A percentile compares a stretch with the other conserved stretches of the same genome.
Conservation (phyloP, 2,113 vertebrate species). For the Corapipo altera region DNA sequence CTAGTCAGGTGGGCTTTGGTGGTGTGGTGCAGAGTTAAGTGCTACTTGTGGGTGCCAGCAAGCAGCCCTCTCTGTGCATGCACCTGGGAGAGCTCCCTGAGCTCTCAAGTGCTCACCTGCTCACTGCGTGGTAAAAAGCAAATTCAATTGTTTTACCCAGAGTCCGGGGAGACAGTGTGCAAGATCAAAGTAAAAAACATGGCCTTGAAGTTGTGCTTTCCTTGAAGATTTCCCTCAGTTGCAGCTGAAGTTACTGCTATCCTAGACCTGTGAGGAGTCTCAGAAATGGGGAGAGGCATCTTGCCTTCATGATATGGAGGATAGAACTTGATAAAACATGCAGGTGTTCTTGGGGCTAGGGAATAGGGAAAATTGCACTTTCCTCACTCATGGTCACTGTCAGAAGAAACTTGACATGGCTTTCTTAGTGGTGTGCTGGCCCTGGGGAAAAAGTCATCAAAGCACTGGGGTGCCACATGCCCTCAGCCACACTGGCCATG, state of each 20-base stretch:
- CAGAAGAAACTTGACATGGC: not conserved
- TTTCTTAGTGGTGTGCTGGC: not conserved
- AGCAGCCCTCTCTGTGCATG: not conserved
- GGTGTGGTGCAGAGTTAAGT: not conserved
- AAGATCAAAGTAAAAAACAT: conserved; percentile 9
- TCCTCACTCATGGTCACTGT: not conserved
- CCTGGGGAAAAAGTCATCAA: not conserved
- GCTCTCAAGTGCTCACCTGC: not conserved
- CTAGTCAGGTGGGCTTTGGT: not conserved
- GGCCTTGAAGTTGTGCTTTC: not conserved
- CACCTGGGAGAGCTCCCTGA: not conserved
- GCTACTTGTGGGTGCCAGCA: fast-evolving
- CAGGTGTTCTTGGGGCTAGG: not conserved
- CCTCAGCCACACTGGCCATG: fast-evolving
- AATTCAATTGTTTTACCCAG: not conserved
- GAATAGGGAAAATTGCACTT: not conserved
- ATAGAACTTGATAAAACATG: not conserved
- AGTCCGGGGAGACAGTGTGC: not conserved
- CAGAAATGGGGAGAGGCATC: not conserved
- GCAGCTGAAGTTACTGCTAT: not conserved
- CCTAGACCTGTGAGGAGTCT: not conserved
- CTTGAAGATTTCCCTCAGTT: not conserved
- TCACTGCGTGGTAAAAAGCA: not conserved
- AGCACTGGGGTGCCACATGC: not conserved
- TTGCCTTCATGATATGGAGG: fast-evolving